Evolutionary conservation across 2,797 vertebrate genomes (phyloP).

Genomic region (Paguma larvata): DNA sequence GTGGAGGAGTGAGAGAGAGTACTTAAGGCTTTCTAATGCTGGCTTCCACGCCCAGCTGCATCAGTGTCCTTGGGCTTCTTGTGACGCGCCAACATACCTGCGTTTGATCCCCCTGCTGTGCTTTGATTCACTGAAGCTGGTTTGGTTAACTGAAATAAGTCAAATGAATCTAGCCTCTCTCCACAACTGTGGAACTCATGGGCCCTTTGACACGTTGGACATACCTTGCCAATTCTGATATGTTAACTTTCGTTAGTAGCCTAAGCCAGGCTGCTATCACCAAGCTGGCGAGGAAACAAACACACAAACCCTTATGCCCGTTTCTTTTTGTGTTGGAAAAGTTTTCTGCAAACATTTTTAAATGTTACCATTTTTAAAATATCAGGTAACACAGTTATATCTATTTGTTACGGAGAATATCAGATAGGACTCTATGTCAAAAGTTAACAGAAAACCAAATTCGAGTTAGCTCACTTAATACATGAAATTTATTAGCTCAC

Average conservation of each 20-base stretch:
- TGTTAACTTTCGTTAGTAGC: not conserved
- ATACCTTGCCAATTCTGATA: not conserved
- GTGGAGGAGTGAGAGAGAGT: not conserved
- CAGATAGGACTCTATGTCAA: slow-evolving; percentile 1
- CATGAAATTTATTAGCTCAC: not conserved
- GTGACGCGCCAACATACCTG: not conserved
- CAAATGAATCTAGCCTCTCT: not conserved
- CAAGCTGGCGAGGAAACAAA: slow-evolving; percentile 20
- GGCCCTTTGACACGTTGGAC: not conserved
- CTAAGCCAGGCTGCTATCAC: not conserved
- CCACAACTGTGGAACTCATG: not conserved
- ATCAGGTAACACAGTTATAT: slow-evolving; percentile 7
- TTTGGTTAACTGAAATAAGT: not conserved
- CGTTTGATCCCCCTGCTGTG: not conserved
- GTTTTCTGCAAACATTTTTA: not conserved
- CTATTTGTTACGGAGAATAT: slow-evolving; percentile 19
- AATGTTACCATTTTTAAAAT: not conserved
- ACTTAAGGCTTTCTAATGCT: not conserved
- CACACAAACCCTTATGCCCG: not conserved
- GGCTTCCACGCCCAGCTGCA: not conserved
- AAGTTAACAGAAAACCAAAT: slow-evolving; percentile 50
- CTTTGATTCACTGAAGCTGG: not conserved
- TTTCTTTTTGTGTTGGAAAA: slow-evolving; percentile 32
- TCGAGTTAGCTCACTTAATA: not conserved
- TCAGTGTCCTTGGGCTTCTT: not conserved